Evolutionary conservation across 92 coral and sea anemone species (phyloP).

Genomic region (Umimayanthus kanabou): DNA sequence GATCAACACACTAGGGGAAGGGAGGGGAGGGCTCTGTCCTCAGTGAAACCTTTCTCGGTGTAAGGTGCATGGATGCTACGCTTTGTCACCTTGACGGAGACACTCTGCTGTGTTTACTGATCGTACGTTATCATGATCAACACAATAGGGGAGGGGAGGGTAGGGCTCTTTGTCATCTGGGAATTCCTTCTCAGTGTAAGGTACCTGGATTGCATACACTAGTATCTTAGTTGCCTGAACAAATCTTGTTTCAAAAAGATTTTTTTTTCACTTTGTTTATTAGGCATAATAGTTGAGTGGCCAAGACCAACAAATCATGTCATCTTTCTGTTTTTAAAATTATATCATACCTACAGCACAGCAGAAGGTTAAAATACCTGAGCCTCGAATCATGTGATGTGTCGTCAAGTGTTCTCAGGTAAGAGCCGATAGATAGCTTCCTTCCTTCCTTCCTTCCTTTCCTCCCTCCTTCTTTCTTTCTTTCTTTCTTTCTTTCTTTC

Average conservation of each 20-base stretch:
- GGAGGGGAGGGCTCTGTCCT: background rate
- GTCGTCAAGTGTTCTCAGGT: constrained; percentile 82
- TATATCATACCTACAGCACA: constrained; percentile 64
- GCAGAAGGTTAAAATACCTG: constrained; percentile 72
- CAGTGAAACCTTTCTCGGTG: constrained; percentile 59
- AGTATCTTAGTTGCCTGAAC: too few species aligned
- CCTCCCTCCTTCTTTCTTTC: too few species aligned
- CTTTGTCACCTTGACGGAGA: constrained; percentile 71
- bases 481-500: too few species aligned
- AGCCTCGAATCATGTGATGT: constrained; percentile 86
- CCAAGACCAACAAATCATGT: background rate
- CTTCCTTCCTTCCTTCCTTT: too few species aligned
- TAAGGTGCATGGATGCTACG: constrained; percentile 84
- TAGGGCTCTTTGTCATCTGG: background rate
- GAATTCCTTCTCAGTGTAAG: constrained; percentile 52
- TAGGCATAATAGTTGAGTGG: too few species aligned
- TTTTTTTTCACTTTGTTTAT: background rate
- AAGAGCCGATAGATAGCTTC: background rate
- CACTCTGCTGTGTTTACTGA: constrained; percentile 60
- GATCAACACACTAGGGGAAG: background rate
- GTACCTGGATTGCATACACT: too few species aligned
- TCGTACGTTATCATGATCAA: constrained; percentile 46
- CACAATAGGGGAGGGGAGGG: background rate
- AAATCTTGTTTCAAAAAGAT: background rate
- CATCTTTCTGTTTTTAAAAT: background rate